Conservation (phyloP, 2,113 vertebrate species). For the Capricornis sumatraensis region DNA sequence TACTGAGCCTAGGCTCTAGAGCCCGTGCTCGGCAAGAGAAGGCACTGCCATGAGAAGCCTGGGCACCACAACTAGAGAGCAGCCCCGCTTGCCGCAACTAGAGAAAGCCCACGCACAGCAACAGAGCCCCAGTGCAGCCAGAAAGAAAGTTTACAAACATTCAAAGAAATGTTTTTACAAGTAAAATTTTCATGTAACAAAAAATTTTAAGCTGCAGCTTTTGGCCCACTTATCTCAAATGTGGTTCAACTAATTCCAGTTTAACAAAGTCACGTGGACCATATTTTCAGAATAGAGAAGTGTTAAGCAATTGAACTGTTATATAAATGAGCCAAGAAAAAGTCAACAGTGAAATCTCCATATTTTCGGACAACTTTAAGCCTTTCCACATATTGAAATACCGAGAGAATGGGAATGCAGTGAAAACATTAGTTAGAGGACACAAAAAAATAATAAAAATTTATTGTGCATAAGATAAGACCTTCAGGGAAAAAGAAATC, state of each 20-base stretch:
- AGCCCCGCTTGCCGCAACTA: fast-evolving
- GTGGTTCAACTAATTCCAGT: neutral
- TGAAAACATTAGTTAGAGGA: neutral
- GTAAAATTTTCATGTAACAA: neutral
- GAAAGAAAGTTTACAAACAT: neutral
- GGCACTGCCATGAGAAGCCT: neutral
- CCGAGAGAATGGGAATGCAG: neutral
- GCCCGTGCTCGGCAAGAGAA: neutral
- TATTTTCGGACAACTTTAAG: neutral
- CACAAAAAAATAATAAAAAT: neutral
- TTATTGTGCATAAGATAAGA: neutral
- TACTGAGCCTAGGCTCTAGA: neutral
- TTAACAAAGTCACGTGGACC: neutral
- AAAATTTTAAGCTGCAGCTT: neutral
- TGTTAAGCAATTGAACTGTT: neutral
- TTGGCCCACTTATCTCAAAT: neutral
- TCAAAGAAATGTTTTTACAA: neutral
- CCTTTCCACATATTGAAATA: neutral
- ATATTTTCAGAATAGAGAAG: neutral
- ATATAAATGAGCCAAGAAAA: neutral
- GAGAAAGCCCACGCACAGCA: neutral
- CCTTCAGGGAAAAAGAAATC: neutral
- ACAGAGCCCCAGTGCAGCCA: neutral
- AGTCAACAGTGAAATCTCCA: neutral
- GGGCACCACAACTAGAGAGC: neutral